Conservation (phyloP, 2,113 vertebrate species). For the Megalops atlanticus region DNA sequence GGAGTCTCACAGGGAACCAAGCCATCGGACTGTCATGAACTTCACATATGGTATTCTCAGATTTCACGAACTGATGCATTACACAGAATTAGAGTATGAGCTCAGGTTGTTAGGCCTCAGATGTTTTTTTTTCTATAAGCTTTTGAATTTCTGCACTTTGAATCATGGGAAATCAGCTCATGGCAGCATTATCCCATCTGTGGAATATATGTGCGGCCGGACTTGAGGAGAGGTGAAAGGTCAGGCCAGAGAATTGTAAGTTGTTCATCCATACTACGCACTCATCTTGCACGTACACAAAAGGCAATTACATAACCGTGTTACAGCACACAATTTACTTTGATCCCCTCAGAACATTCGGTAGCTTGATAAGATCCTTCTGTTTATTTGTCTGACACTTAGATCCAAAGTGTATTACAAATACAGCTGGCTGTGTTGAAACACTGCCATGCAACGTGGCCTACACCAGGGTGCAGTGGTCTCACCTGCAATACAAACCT, state of each 20-base stretch:
- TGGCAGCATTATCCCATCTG: neutral
- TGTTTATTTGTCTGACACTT: neutral
- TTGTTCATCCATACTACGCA: neutral
- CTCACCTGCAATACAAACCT: no score
- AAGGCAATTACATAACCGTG: neutral
- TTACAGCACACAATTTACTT: neutral
- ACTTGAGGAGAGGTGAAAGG: neutral
- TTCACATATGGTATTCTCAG: no score
- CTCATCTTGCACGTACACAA: neutral
- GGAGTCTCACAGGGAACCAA: no score
- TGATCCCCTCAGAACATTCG: neutral
- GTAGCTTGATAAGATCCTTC: neutral
- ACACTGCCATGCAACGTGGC: neutral
- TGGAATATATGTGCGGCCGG: neutral
- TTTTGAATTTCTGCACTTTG: neutral
- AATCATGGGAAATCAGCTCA: neutral
- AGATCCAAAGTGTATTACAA: constrained; percentile 11
- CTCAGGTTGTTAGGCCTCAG: no score
- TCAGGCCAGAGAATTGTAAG: neutral
- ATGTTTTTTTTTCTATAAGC: no score
- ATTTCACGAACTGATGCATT: no score
- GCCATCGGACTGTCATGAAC: no score
- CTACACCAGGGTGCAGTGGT: neutral
- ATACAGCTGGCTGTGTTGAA: neutral
- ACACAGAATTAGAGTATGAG: no score